Evolutionary conservation across 1,140 invertebrate species (phyloP).

Genomic region (Rhopalosiphum padi): DNA sequence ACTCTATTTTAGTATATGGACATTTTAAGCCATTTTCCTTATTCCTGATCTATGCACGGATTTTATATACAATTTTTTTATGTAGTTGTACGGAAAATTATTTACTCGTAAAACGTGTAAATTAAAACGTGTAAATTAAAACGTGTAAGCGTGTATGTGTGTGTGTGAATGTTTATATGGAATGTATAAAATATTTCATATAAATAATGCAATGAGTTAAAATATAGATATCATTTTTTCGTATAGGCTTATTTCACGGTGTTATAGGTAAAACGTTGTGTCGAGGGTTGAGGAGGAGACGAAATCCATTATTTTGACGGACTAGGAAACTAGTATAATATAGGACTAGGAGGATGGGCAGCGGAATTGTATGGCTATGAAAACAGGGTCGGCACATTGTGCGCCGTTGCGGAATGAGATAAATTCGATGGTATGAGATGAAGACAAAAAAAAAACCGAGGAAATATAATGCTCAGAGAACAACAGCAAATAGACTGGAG

Average conservation of each 20-base stretch:
- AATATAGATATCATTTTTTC: neutral
- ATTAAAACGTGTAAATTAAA: neutral
- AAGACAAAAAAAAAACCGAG: neutral
- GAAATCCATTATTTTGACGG: slow-evolving; percentile 10
- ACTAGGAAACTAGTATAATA: neutral
- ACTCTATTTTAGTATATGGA: neutral
- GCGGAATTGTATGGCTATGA: neutral
- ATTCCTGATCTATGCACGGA: neutral
- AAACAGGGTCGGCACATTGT: slow-evolving; percentile 28
- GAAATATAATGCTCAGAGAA: neutral
- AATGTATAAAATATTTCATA: neutral
- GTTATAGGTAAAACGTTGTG: neutral
- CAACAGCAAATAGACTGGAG: neutral
- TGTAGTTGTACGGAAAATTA: neutral
- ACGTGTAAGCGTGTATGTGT: neutral
- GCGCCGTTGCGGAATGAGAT: slow-evolving; percentile 41
- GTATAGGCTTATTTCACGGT: neutral
- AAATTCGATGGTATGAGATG: slow-evolving; percentile 3
- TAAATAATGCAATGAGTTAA: neutral
- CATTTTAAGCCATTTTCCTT: neutral
- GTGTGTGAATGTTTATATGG: neutral
- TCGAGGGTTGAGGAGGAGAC: too few species aligned
- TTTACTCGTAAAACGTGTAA: neutral
- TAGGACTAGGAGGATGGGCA: too few species aligned
- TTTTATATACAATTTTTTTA: neutral